Evolutionary conservation across 1,140 invertebrate species (phyloP).

Genomic region (Macrotrachela quadricornifera): DNA sequence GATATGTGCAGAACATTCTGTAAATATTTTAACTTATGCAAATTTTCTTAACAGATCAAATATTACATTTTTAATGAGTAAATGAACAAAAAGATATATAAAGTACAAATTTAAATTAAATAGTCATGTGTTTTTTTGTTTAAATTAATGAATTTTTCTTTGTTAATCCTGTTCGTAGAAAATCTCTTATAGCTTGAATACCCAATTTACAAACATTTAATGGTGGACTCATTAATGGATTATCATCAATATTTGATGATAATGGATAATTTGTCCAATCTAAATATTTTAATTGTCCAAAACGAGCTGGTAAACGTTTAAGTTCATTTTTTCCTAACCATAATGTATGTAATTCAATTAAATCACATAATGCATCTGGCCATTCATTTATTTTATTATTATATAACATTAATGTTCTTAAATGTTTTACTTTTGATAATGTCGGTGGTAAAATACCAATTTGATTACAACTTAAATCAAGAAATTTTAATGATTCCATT

Average conservation of each 20-base stretch:
- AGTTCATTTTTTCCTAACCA: slow-evolving; percentile 28
- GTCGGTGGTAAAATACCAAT: slow-evolving; percentile 15
- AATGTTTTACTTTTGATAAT: slow-evolving; percentile 18
- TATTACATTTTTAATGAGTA: no score
- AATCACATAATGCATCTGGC: slow-evolving; percentile 20
- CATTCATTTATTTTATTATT: slow-evolving; percentile 21
- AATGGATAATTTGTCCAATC: slow-evolving; percentile 22
- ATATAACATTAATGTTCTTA: slow-evolving; percentile 22
- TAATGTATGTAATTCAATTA: slow-evolving; percentile 20
- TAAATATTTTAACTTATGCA: no score
- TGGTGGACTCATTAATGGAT: slow-evolving; percentile 23
- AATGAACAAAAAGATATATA: no score
- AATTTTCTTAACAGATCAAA: no score
- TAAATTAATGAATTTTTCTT: no score
- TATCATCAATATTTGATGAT: slow-evolving; percentile 23
- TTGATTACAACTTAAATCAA: slow-evolving; percentile 25
- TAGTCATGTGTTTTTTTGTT: no score
- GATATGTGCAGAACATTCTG: no score
- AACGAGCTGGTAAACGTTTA: slow-evolving; percentile 17
- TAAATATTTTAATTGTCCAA: slow-evolving; percentile 19
- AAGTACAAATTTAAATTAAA: no score
- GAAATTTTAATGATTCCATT: slow-evolving; percentile 18
- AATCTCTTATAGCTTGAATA: slow-evolving; percentile 11
- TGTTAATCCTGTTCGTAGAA: not conserved
- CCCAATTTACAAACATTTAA: slow-evolving; percentile 25